phyloP scores from a whole-genome alignment of 1,140 invertebrate species.

The Ceratosolen solmsi region DNA sequence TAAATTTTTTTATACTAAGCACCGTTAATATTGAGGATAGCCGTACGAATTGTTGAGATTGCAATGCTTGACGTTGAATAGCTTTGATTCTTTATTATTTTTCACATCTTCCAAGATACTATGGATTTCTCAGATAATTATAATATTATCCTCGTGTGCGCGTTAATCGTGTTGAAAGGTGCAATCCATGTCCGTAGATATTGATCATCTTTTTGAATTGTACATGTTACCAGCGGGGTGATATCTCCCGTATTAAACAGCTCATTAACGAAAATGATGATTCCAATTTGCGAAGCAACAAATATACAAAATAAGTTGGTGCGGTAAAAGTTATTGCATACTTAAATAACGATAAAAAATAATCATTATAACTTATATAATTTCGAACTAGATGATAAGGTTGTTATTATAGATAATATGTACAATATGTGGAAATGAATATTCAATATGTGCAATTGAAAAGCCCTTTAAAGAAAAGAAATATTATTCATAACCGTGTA shows the following conservation, averaged over 20 bases:
- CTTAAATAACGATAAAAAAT: too few species aligned
- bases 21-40: slow-evolving; percentile 85
- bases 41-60: slow-evolving; percentile 79
- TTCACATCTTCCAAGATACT: slow-evolving; percentile 75
- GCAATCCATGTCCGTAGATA: slow-evolving; percentile 81
- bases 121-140: too few species aligned
- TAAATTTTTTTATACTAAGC: too few species aligned
- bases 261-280: slow-evolving; percentile 80
- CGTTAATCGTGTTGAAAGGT: slow-evolving; percentile 72
- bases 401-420: too few species aligned
- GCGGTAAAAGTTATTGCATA: too few species aligned
- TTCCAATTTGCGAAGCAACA: slow-evolving; percentile 79
- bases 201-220: slow-evolving; percentile 82
- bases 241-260: slow-evolving; percentile 83
- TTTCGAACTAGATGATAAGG: too few species aligned
- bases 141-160: slow-evolving; percentile 64
- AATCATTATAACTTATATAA: too few species aligned
- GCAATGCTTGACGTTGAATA: slow-evolving; percentile 84
- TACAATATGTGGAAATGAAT: too few species aligned
- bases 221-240: slow-evolving; percentile 80
- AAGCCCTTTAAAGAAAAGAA: too few species aligned
- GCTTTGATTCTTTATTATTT: slow-evolving; percentile 81
- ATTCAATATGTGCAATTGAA: too few species aligned
- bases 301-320: not conserved
- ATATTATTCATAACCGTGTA: too few species aligned